phyloP scores from a whole-genome alignment of 2,113 vertebrate genomes.

The Lepisosteus osseus region DNA sequence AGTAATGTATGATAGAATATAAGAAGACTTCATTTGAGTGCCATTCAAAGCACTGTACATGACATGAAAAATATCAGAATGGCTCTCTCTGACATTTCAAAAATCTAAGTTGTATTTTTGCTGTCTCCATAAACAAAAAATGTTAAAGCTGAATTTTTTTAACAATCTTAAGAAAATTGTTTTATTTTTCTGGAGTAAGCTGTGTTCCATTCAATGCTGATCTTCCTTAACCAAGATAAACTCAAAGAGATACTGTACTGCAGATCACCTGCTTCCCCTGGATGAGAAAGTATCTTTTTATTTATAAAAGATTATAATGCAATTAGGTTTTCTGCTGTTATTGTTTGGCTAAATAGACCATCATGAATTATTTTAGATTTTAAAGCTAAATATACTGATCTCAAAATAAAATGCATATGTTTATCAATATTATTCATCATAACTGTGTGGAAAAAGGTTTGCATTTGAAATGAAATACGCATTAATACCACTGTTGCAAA shows the following conservation, averaged over 20 bases:
- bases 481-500: background rate
- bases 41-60: background rate
- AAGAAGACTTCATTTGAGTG: too few relatives aligned
- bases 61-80: background rate
- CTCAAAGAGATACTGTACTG: conserved; percentile 60
- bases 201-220: conserved; percentile 36
- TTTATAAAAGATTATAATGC: background rate
- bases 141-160: background rate
- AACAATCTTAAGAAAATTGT: background rate
- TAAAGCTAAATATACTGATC: background rate
- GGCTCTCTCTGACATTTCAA: background rate
- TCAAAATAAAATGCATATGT: background rate
- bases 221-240: conserved; percentile 72
- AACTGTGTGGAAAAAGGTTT: background rate
- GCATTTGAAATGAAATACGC: background rate
- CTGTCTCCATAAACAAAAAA: background rate
- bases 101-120: background rate
- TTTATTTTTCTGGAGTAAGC: conserved; percentile 16
- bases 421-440: background rate
- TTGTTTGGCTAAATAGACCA: too few relatives aligned
- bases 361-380: too few relatives aligned
- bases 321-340: too few relatives aligned
- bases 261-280: conserved; percentile 67
- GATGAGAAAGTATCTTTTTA: conserved; percentile 84
- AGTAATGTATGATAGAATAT: too few relatives aligned